phyloP scores from a whole-genome alignment of 1,140 invertebrate genomes.

The Chionoecetes opilio region DNA sequence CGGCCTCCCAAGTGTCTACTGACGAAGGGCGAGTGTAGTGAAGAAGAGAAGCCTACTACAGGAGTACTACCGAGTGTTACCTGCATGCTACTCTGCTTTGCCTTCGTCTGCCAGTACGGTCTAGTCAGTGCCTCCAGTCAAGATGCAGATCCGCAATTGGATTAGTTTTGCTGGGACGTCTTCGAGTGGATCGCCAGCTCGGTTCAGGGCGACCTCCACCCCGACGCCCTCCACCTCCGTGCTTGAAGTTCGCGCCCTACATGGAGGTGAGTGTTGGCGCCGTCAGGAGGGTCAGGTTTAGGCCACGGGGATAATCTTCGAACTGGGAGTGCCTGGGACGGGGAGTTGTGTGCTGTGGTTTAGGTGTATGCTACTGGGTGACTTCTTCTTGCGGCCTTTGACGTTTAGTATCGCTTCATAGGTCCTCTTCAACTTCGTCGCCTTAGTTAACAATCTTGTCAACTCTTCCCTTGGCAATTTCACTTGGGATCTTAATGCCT shows the following conservation, averaged over 20 bases:
- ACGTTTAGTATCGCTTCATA: no score
- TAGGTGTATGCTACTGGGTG: no score
- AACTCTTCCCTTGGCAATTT: no score
- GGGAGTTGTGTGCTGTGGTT: no score
- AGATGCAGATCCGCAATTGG: conserved; percentile 77
- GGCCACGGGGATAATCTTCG: no score
- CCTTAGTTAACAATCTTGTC: no score
- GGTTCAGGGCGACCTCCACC: conserved; percentile 57
- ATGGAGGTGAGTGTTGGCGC: conserved; percentile 28
- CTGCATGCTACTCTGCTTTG: not conserved
- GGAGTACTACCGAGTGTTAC: not conserved
- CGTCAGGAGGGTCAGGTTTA: not conserved
- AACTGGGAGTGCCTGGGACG: no score
- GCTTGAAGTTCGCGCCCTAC: not conserved
- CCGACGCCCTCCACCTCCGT: conserved; percentile 22
- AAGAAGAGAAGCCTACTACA: not conserved
- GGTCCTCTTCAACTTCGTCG: no score
- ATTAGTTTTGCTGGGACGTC: conserved; percentile 77
- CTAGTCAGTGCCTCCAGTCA: conserved; percentile 33
- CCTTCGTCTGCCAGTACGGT: not conserved
- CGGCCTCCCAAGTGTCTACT: not conserved
- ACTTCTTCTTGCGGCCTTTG: no score
- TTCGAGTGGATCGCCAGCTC: conserved; percentile 51
- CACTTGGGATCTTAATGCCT: no score
- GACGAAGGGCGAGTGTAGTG: not conserved